A percentile compares a stretch with the other conserved stretches of the same genome.
Evolutionary conservation across 2,797 vertebrate species (phyloP).

Genomic region (Acipenser ruthenus): DNA sequence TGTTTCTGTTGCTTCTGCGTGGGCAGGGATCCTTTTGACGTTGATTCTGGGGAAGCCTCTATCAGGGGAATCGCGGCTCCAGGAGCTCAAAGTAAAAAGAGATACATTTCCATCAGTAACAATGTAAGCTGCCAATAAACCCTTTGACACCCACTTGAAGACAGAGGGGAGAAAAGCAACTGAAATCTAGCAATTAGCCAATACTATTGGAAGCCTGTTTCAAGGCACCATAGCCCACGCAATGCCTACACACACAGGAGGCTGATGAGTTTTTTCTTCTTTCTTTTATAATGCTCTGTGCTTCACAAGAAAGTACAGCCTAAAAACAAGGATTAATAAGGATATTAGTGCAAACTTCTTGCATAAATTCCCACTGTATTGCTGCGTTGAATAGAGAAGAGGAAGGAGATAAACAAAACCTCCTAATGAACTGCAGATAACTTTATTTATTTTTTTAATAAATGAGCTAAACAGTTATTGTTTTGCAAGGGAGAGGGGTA

Average conservation of each 20-base stretch:
- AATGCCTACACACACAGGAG: conserved; percentile 48
- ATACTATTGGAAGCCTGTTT: conserved; percentile 61
- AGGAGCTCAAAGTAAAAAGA: conserved; percentile 56
- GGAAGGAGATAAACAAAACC: no score
- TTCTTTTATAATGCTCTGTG: conserved; percentile 36
- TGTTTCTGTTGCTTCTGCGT: conserved; percentile 67
- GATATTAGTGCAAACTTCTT: conserved; percentile 30
- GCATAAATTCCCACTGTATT: conserved; percentile 19
- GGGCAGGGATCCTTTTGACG: conserved; percentile 88
- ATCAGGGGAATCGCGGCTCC: conserved; percentile 74
- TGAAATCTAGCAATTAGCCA: conserved; percentile 78
- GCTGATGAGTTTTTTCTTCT: neutral
- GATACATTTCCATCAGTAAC: conserved; percentile 73
- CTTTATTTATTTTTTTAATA: no score
- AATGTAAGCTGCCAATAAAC: conserved; percentile 71
- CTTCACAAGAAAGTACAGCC: conserved; percentile 42
- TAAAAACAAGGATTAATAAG: conserved; percentile 41
- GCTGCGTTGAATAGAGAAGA: conserved; percentile 19
- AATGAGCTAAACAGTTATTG: no score
- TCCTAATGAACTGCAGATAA: no score
- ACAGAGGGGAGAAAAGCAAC: conserved; percentile 66
- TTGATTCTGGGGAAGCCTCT: conserved; percentile 92
- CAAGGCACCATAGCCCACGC: conserved; percentile 54
- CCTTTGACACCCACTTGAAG: conserved; percentile 68
- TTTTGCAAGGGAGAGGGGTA: no score